phyloP scores from a whole-genome alignment of 2,113 vertebrate genomes.

The Empidonax traillii region DNA sequence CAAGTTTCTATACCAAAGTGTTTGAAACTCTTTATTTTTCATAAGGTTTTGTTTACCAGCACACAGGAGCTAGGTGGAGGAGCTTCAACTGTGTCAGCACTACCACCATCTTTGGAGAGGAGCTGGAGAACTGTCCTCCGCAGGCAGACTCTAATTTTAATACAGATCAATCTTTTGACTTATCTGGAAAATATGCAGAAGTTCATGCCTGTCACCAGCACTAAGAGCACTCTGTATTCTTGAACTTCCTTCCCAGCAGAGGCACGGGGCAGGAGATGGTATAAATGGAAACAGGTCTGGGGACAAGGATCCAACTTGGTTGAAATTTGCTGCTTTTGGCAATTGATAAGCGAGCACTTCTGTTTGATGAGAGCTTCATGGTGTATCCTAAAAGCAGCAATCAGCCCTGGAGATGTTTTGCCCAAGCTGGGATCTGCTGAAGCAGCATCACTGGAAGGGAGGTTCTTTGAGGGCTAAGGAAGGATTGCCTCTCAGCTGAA shows the following conservation, averaged over 20 bases:
- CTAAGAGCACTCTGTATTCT: neutral
- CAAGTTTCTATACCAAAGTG: rapidly evolving
- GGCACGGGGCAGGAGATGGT: neutral
- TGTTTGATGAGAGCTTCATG: neutral
- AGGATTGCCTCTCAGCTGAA: neutral
- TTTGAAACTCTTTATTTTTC: neutral
- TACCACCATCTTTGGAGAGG: neutral
- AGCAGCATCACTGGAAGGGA: neutral
- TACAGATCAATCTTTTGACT: rapidly evolving
- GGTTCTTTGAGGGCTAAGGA: neutral
- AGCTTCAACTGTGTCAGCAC: neutral
- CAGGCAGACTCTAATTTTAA: neutral
- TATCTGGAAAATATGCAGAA: rapidly evolving
- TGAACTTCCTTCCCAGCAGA: neutral
- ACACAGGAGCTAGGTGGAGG: neutral
- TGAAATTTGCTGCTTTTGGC: rapidly evolving
- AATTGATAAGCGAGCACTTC: rapidly evolving
- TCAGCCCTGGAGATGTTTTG: neutral
- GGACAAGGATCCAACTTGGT: neutral
- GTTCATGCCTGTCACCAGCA: rapidly evolving
- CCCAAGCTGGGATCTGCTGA: neutral
- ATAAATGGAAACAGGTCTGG: neutral
- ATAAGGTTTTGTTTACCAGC: neutral
- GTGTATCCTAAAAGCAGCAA: neutral
- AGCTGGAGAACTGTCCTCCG: neutral